Conservation (phyloP, 2,888 invertebrate species). For the Aromia moschata region DNA sequence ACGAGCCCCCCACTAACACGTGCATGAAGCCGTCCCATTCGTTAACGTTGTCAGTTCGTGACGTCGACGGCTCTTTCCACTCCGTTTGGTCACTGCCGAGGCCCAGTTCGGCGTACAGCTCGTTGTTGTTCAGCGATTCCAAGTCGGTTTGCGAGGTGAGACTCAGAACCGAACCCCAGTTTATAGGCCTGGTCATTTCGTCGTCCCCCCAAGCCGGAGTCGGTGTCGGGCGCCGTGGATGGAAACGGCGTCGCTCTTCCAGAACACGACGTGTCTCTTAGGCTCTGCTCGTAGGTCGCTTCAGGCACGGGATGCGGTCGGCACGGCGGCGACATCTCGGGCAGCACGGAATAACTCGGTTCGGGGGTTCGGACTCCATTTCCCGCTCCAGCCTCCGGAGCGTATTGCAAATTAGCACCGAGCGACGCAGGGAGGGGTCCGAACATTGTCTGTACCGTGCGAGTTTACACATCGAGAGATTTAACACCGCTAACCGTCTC, state of each 20-base stretch:
- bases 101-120: slow-evolving; percentile 78
- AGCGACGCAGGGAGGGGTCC: slow-evolving; percentile 88
- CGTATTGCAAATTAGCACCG: slow-evolving; percentile 93
- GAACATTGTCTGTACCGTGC: slow-evolving; percentile 87
- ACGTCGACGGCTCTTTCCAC: slow-evolving; percentile 67
- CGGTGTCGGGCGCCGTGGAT: slow-evolving; percentile 68
- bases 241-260: slow-evolving; percentile 80
- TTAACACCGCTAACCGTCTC: slow-evolving; percentile 86
- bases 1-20: slow-evolving; percentile 75
- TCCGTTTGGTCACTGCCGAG: slow-evolving; percentile 60
- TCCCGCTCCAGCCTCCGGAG: slow-evolving; percentile 72
- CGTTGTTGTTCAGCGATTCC: slow-evolving; percentile 83
- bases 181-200: slow-evolving; percentile 80
- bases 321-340: slow-evolving; percentile 60
- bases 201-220: slow-evolving; percentile 80
- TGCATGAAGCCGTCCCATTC: slow-evolving; percentile 73
- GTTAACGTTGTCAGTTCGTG: slow-evolving; percentile 58
- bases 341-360: slow-evolving; percentile 61
- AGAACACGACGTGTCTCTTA: slow-evolving; percentile 64
- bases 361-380: slow-evolving; percentile 76
- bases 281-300: slow-evolving; percentile 60
- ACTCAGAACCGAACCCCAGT: slow-evolving; percentile 91
- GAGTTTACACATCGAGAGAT: slow-evolving; percentile 91
- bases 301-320: slow-evolving; percentile 52
- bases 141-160: slow-evolving; percentile 86